Percentiles rank a stretch among this genome's conserved stretches.
These are phyloP conservation scores for Poeciliopsis infans DNA, from an alignment of 2,797 vertebrate genomes.

Conservation along the genomic window DNA sequence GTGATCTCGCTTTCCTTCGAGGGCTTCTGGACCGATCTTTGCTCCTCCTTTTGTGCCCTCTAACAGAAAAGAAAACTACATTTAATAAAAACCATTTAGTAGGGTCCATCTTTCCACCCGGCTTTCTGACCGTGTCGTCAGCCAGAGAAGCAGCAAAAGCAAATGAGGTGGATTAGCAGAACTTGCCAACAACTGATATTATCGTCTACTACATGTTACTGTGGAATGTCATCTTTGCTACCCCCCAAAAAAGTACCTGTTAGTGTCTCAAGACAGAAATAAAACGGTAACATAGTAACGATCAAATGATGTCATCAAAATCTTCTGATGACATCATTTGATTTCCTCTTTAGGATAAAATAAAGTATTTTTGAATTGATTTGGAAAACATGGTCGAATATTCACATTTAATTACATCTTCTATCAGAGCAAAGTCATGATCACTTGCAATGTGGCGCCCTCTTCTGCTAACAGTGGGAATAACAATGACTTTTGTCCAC, in stretches of 20 bases:
- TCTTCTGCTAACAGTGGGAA: constrained; percentile 7
- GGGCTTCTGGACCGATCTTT: constrained; percentile 87
- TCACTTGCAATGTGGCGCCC: background rate
- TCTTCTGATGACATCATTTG: background rate
- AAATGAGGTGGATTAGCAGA: background rate
- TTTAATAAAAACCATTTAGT: background rate
- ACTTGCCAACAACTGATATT: background rate
- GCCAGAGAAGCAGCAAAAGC: background rate
- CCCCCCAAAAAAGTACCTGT: background rate
- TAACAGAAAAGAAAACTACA: constrained; percentile 44
- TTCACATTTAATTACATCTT: background rate
- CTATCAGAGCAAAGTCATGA: no score
- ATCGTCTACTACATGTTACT: background rate
- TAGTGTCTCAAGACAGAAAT: background rate
- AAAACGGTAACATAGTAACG: background rate
- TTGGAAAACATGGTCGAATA: background rate
- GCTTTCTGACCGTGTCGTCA: background rate
- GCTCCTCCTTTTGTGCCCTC: constrained; percentile 87
- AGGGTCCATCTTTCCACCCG: background rate
- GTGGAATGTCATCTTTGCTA: background rate
- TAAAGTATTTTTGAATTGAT: background rate
- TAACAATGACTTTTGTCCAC: background rate
- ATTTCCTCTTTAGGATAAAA: background rate
- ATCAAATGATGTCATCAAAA: no score
- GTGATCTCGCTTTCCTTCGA: constrained; percentile 85